Conservation (phyloP, 2,113 vertebrate genomes). For the Entelurus aequoreus region DNA sequence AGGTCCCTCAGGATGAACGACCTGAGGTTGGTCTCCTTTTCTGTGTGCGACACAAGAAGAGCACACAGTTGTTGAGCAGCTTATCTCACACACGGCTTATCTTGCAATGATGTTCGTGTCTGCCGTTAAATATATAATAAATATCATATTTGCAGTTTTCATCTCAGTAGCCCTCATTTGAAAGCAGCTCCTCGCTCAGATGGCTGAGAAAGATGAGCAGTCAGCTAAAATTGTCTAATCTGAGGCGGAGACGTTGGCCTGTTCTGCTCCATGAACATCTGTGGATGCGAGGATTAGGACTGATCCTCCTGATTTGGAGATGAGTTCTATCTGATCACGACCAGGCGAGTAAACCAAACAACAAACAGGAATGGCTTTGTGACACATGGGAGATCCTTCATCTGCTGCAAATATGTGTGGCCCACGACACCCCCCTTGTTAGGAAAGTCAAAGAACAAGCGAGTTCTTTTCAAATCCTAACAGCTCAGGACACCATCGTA, state of each 20-base stretch:
- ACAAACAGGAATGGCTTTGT: conserved; percentile 21
- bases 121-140: conserved; percentile 1
- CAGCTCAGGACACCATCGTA: conserved; percentile 43
- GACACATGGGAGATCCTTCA: conserved; percentile 33
- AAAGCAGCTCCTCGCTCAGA: conserved; percentile 43
- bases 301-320: conserved; percentile 49
- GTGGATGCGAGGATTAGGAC: conserved; percentile 45
- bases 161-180: conserved; percentile 41
- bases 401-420: conserved; percentile 30
- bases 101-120: not conserved
- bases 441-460: conserved; percentile 31
- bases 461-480: conserved; percentile 32
- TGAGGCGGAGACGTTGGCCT: conserved; percentile 46
- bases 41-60: conserved; percentile 62
- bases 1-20: conserved; percentile 91
- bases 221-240: conserved; percentile 48
- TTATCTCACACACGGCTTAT: conserved; percentile 2
- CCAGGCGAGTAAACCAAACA: conserved; percentile 27
- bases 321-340: conserved; percentile 42
- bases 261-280: conserved; percentile 45
- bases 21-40: conserved; percentile 95
- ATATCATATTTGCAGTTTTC: conserved; percentile 7
- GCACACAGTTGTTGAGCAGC: conserved; percentile 1
- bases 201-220: conserved; percentile 44
- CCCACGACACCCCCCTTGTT: conserved; percentile 16